A percentile compares a stretch with the other conserved stretches of the same genome.
Conservation (phyloP, 2,888 invertebrate genomes). For the Monopis laevigella region DNA sequence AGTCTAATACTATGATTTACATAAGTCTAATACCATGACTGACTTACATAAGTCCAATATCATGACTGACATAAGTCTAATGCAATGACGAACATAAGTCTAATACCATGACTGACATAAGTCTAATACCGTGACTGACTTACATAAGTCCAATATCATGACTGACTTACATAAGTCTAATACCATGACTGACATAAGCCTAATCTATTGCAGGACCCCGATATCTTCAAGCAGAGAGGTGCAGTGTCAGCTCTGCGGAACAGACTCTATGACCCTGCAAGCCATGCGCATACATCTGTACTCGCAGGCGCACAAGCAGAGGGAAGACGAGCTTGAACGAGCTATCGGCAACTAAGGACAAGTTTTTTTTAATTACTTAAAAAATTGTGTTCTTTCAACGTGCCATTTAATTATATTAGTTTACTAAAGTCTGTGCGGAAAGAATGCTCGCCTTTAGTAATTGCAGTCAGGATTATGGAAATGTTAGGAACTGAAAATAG, state of each 20-base stretch:
- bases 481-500: too few species aligned
- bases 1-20: too few species aligned
- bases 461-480: too few species aligned
- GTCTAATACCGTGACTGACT: neutral
- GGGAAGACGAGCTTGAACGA: slow-evolving; percentile 41
- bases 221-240: slow-evolving; percentile 33
- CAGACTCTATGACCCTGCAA: slow-evolving; percentile 39
- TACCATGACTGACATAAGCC: neutral
- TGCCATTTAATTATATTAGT: too few species aligned
- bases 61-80: neutral
- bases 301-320: slow-evolving; percentile 48
- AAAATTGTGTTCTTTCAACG: too few species aligned
- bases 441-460: too few species aligned
- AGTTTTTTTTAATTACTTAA: too few species aligned
- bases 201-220: slow-evolving; percentile 29
- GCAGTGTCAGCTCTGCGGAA: slow-evolving; percentile 54
- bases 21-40: too few species aligned
- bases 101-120: neutral
- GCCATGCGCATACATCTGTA: slow-evolving; percentile 61
- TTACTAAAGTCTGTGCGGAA: too few species aligned
- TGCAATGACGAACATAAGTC: neutral
- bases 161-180: neutral
- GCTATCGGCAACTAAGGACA: too few species aligned
- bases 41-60: too few species aligned
- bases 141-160: neutral